Evolutionary conservation across 2,113 vertebrate genomes (phyloP).

Genomic region (Cyprichromis sp.): DNA sequence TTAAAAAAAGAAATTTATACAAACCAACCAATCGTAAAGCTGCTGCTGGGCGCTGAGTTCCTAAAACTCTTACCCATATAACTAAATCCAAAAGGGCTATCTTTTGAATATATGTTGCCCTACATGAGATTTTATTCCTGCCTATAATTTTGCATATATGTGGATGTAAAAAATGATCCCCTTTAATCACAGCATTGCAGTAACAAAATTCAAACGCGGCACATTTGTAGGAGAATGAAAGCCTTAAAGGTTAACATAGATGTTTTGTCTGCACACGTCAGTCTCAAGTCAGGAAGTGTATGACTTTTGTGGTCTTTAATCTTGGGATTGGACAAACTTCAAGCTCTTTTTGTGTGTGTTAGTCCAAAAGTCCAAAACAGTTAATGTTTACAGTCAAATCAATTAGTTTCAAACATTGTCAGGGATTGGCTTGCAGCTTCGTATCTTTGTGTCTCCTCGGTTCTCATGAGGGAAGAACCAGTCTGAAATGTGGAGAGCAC

Average conservation of each 20-base stretch:
- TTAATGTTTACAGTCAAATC: neutral
- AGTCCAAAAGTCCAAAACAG: neutral
- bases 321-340: neutral
- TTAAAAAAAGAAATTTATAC: neutral
- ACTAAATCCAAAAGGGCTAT: neutral
- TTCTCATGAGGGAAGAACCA: neutral
- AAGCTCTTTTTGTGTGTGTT: neutral
- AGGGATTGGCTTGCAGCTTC: neutral
- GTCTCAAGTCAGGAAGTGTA: neutral
- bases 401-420: neutral
- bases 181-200: neutral
- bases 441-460: neutral
- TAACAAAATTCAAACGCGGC: neutral
- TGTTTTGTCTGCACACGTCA: neutral
- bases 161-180: neutral
- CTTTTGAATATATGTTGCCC: neutral
- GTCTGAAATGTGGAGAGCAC: neutral
- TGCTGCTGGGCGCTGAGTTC: neutral
- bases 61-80: neutral
- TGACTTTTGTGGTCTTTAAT: neutral
- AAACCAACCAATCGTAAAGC: neutral
- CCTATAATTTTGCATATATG: neutral
- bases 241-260: neutral
- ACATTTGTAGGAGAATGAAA: neutral
- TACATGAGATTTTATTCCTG: neutral